Evolutionary conservation across 2,797 vertebrate species (phyloP).

Genomic region (Oceanodroma leucorhoa): DNA sequence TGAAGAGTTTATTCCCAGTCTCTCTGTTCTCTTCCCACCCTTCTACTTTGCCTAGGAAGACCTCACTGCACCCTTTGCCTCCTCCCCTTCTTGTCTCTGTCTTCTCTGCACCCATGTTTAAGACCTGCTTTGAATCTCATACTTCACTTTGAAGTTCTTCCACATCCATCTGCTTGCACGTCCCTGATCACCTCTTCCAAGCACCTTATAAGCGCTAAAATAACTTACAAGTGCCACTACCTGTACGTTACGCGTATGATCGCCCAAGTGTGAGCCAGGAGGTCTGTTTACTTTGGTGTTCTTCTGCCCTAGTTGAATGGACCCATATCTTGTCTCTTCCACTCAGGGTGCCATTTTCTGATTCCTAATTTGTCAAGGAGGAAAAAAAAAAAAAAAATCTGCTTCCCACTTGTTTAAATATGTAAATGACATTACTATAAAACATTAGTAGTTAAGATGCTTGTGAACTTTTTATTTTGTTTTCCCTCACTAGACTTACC

Average conservation of each 20-base stretch:
- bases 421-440: background rate
- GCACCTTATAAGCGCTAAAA: background rate
- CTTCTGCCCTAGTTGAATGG: background rate
- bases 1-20: background rate
- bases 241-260: rapidly evolving
- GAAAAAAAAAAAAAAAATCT: background rate
- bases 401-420: background rate
- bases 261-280: background rate
- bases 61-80: background rate
- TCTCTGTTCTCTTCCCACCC: background rate
- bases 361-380: background rate
- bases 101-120: background rate
- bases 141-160: background rate
- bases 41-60: background rate
- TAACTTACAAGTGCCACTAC: background rate
- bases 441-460: background rate
- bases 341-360: background rate
- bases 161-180: background rate
- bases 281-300: background rate
- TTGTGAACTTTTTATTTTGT: background rate
- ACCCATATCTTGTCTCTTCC: background rate
- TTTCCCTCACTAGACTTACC: background rate
- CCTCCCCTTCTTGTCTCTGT: background rate
- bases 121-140: background rate
- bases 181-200: background rate